Percentiles rank a stretch among this genome's conserved stretches.
These are phyloP conservation scores for Carollia perspicillata DNA, from an alignment of 2,113 vertebrate genomes.

Conservation along the genomic window DNA sequence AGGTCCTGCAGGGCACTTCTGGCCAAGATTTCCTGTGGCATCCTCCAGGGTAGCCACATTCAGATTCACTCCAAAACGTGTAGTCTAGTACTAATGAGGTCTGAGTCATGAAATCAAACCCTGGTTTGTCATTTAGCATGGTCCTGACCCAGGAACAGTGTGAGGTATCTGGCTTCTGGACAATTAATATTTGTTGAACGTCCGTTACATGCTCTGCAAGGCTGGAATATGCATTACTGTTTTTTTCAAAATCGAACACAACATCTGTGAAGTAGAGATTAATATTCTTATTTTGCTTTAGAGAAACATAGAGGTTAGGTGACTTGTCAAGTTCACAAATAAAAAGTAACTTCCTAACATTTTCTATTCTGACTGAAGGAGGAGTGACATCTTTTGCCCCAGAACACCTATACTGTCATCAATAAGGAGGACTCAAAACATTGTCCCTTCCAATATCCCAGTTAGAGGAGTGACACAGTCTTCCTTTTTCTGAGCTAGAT, in stretches of 20 bases:
- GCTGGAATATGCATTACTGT: too few relatives aligned
- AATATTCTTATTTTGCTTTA: neutral
- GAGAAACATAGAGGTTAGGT: neutral
- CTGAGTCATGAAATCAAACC: neutral
- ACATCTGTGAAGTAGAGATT: neutral
- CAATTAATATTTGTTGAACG: neutral
- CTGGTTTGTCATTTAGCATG: neutral
- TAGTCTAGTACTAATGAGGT: neutral
- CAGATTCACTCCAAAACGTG: neutral
- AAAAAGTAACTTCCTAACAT: neutral
- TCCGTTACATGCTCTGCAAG: accelerated
- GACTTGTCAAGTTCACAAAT: neutral
- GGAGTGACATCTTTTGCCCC: neutral
- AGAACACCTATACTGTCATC: neutral
- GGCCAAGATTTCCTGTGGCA: neutral
- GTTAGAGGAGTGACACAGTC: neutral
- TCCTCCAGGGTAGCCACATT: neutral
- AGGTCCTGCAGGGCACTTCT: accelerated
- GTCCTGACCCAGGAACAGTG: neutral
- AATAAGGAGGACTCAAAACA: neutral
- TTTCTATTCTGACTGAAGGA: neutral
- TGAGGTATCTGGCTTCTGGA: neutral
- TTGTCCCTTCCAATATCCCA: neutral
- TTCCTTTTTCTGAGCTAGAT: neutral
- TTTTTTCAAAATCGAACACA: neutral